Percentiles rank a stretch among this genome's conserved stretches.
These are phyloP conservation scores for Dusona sp. DNA, from an alignment of 2,888 invertebrate species.

Conservation along the genomic window DNA sequence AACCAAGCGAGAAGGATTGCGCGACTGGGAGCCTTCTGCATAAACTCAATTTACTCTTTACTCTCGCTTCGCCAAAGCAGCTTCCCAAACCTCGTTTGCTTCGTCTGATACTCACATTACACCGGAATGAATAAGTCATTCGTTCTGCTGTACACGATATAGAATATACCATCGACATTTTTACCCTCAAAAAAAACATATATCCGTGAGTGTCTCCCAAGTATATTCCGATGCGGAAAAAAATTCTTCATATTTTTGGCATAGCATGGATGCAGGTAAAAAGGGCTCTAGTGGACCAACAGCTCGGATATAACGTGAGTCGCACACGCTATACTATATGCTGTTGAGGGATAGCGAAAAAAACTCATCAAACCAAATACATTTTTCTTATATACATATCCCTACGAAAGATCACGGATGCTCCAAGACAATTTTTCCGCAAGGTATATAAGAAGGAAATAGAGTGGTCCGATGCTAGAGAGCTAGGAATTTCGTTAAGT, in stretches of 20 bases:
- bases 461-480: slow-evolving; percentile 41
- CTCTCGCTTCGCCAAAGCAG: slow-evolving; percentile 43
- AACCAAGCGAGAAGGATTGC: slow-evolving; percentile 46
- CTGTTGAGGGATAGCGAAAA: background rate
- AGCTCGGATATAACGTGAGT: slow-evolving; percentile 36
- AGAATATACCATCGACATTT: slow-evolving; percentile 30
- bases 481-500: slow-evolving; percentile 50
- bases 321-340: slow-evolving; percentile 14
- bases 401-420: slow-evolving; percentile 39
- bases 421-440: slow-evolving; percentile 52
- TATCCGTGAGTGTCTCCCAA: slow-evolving; percentile 13
- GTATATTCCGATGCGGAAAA: slow-evolving; percentile 49
- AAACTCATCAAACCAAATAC: slow-evolving; percentile 14
- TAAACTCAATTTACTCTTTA: slow-evolving; percentile 45
- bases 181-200: slow-evolving; percentile 45
- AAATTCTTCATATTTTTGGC: slow-evolving; percentile 29
- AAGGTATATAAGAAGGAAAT: slow-evolving; percentile 57
- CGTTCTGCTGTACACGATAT: slow-evolving; percentile 51
- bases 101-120: slow-evolving; percentile 54
- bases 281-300: slow-evolving; percentile 21
- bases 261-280: slow-evolving; percentile 17
- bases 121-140: slow-evolving; percentile 73
- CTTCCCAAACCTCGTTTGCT: slow-evolving; percentile 20
- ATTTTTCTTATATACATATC: slow-evolving; percentile 26
- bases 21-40: slow-evolving; percentile 5